These are phyloP conservation scores for Tympanuchus pallidicinctus DNA, from an alignment of 2,113 vertebrate genomes.

Conservation along the genomic window DNA sequence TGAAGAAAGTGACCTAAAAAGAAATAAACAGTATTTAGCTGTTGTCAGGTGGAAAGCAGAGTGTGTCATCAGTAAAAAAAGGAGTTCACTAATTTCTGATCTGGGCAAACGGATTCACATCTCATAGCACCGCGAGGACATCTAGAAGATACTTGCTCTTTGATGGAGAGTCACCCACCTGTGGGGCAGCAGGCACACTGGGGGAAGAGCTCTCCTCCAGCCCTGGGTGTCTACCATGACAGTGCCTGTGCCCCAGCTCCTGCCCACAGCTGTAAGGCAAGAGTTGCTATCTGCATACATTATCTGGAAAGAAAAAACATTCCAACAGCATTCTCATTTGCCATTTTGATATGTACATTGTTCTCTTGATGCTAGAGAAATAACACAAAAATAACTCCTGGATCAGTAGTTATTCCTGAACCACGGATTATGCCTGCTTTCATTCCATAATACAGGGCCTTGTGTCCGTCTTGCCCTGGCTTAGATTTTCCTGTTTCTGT, in stretches of 20 bases:
- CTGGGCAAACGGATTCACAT: not conserved
- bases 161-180: not conserved
- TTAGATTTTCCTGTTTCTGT: slow-evolving; percentile 30
- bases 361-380: not conserved
- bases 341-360: not conserved
- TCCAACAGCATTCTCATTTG: not conserved
- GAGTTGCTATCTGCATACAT: not conserved
- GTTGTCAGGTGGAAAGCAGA: not conserved
- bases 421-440: not conserved
- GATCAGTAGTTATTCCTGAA: not conserved
- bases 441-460: not conserved
- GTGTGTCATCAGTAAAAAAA: not conserved
- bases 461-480: not conserved
- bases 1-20: not conserved
- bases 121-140: not conserved
- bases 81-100: not conserved
- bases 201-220: not conserved
- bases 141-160: not conserved
- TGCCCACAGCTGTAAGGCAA: not conserved
- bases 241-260: not conserved
- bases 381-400: not conserved
- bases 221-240: fast-evolving
- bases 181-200: not conserved
- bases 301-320: not conserved
- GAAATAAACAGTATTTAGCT: not conserved